Evolutionary conservation across 2,888 invertebrate species (phyloP), one percentile per base, ranked within the genome.

Genomic region (Dicycla oo): DNA sequence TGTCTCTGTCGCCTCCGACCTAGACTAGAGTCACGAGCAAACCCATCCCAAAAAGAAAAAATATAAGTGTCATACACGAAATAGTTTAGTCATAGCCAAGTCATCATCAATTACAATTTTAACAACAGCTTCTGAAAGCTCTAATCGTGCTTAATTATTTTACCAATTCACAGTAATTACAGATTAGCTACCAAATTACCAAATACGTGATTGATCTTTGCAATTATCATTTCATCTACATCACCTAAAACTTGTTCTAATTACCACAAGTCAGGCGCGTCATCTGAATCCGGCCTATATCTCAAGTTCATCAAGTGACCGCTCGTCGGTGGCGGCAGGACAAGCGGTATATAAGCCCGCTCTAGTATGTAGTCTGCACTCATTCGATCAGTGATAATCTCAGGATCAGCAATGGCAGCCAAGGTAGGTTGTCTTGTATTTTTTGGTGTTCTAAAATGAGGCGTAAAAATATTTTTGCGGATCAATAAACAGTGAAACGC

Each of bases 351-450:
- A 93, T 88, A 93, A 92, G 84, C 87, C 69, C 75, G 69, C 72
- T 76, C 69, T 69, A 68, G 61, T 77, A 63, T 67, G 62, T 73
- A 70, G 34, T 71, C 71, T 57, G 80, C 83, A 91, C 88, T 92
- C 92, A 93, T 91, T 94, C 87, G 77, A 85, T 80, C 84, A 86
- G 89, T 88, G 90, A 83, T 90, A 87, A 85, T 85, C 83, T 83
- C 86, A 88, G 87, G 78, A 87, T 85, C 86, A 87, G 83, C 86
- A 90, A 94, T 94, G 94, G 92, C 93, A 88, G 90, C 93, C 87
- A 94, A 93, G 93, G 94, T 94, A 87, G 72, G 73, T 71, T 43
- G n/a, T 63, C 34, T 75, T 23, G 38, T 45, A 34, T 15, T 40
- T 61, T 30, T 47, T 26, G 20, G 10, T 10, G n/a, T 49, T 60